Conservation (phyloP, 1,140 invertebrate genomes). For the Brachionus plicatilis region DNA sequence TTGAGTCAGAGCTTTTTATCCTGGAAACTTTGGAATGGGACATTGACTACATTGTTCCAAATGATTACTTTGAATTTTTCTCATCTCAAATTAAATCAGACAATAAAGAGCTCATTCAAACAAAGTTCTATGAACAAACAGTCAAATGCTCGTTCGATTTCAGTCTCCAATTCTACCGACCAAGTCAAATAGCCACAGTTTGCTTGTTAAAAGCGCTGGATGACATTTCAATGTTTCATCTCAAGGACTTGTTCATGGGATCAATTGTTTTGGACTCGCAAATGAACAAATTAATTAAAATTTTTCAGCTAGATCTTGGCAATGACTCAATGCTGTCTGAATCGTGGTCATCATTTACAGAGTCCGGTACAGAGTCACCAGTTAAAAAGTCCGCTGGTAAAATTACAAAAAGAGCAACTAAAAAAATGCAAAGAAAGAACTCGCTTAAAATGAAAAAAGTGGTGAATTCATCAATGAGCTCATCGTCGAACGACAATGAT, state of each 20-base stretch:
- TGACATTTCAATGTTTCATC: neutral
- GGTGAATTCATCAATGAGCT: neutral
- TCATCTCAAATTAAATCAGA: neutral
- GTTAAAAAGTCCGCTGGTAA: neutral
- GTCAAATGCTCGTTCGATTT: neutral
- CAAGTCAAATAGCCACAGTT: conserved; percentile 10
- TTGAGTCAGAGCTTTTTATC: neutral
- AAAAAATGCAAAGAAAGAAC: neutral
- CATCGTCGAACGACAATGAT: neutral
- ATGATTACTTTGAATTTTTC: neutral
- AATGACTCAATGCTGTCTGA: neutral
- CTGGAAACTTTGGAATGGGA: conserved; percentile 7
- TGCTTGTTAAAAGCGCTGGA: neutral
- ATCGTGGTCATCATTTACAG: neutral
- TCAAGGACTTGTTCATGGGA: neutral
- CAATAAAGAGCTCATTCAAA: neutral
- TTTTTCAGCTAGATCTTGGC: neutral
- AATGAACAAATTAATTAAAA: neutral
- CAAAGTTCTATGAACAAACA: neutral
- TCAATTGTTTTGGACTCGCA: neutral
- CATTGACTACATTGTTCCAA: neutral
- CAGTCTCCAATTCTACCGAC: neutral
- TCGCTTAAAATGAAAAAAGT: conserved; percentile 10
- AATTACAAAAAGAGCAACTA: neutral
- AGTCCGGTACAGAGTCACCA: neutral